These are phyloP conservation scores for Callyntrura sp. DNA, from an alignment of 2,888 invertebrate genomes.

Conservation along the genomic window DNA sequence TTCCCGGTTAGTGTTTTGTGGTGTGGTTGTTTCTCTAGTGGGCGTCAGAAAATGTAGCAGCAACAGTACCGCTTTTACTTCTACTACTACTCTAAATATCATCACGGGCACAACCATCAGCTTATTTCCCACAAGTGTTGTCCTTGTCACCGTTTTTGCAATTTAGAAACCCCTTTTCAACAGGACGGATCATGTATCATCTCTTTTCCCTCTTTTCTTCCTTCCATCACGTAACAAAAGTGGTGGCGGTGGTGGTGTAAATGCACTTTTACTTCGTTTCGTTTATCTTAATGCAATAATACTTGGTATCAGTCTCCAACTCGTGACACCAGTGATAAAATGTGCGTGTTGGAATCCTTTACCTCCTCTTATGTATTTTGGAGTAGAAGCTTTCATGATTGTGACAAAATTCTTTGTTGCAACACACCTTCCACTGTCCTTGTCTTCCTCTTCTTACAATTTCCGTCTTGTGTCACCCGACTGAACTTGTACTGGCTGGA, in stretches of 20 bases:
- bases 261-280: not conserved
- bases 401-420: not conserved
- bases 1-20: no score
- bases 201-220: not conserved
- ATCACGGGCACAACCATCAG: constrained; percentile 38
- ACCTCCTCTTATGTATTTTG: constrained; percentile 28
- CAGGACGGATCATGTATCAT: constrained; percentile 45
- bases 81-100: no score
- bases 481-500: not conserved
- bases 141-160: constrained; percentile 58
- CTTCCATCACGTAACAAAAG: constrained; percentile 6
- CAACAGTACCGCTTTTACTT: constrained; percentile 34
- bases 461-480: not conserved
- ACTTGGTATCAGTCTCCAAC: not conserved
- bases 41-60: constrained; percentile 14
- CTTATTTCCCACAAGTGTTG: constrained; percentile 65
- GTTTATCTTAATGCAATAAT: not conserved
- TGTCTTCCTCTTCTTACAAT: not conserved
- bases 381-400: constrained; percentile 11
- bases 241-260: no score
- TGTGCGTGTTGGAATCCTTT: not conserved
- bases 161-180: constrained; percentile 56
- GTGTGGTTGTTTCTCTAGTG: not conserved
- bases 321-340: constrained; percentile 12
- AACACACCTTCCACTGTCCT: not conserved